A percentile compares a stretch with the other conserved stretches of the same genome.
These are phyloP conservation scores for Ataeniobius toweri DNA, from an alignment of 2,797 vertebrate species.

Conservation along the genomic window DNA sequence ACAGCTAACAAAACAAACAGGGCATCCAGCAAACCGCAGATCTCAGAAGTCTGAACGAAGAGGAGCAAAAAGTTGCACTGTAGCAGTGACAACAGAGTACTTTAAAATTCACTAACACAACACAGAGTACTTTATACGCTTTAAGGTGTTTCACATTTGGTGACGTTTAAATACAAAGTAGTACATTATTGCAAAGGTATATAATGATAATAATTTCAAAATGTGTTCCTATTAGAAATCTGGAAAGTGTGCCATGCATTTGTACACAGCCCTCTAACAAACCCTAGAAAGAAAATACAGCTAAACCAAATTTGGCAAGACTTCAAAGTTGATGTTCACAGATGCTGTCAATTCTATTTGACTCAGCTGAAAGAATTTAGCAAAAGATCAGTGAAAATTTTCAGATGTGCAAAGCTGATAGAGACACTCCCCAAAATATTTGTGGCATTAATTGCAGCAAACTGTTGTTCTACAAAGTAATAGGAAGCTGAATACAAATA, in stretches of 20 bases:
- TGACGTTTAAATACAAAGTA: not conserved
- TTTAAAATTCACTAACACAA: not conserved
- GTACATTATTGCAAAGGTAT: not conserved
- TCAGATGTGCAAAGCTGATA: not conserved
- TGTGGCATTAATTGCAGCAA: not conserved
- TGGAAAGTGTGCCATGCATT: no score
- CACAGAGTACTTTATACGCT: not conserved
- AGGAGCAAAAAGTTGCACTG: slow-evolving; percentile 20
- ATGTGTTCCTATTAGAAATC: not conserved
- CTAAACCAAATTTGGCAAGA: not conserved
- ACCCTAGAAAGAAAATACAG: not conserved
- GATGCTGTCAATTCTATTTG: not conserved
- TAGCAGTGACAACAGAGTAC: slow-evolving; percentile 8
- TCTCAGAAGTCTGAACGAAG: slow-evolving; percentile 54
- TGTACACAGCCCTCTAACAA: no score
- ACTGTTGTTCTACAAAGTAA: not conserved
- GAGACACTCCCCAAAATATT: not conserved
- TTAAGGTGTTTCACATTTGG: not conserved
- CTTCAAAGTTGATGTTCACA: not conserved
- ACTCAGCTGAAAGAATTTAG: not conserved
- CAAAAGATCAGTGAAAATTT: not conserved
- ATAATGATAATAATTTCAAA: not conserved
- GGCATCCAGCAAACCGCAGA: slow-evolving; percentile 51
- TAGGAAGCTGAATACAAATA: no score
- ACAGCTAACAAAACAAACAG: slow-evolving; percentile 72